Percentiles rank a stretch among this genome's conserved stretches.
Conservation (phyloP, 2,888 invertebrate genomes). For the Cephus nigrinus region DNA sequence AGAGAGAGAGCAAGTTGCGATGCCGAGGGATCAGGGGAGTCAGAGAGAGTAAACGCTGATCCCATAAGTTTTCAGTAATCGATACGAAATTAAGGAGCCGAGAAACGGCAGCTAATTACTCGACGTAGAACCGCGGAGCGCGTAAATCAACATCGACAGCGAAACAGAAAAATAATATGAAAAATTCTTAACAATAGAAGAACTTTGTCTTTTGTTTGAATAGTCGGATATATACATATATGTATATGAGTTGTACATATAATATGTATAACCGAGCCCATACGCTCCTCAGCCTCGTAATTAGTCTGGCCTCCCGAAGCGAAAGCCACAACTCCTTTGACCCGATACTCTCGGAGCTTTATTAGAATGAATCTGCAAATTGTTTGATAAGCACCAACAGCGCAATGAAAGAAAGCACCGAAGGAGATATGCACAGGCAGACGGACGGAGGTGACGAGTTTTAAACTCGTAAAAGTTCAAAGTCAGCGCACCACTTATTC, state of each 20-base stretch:
- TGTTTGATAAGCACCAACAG: constrained; percentile 30
- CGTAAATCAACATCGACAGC: too few species aligned
- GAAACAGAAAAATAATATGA: too few species aligned
- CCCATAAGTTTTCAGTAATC: constrained; percentile 25
- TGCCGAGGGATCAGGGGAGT: constrained; percentile 16
- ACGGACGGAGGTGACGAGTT: neutral
- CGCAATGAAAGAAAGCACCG: neutral
- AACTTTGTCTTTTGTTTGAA: too few species aligned
- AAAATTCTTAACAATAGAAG: too few species aligned
- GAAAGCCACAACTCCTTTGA: neutral
- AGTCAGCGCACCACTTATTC: constrained; percentile 27
- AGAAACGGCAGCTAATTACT: constrained; percentile 12
- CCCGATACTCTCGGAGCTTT: constrained; percentile 9
- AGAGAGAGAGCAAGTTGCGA: neutral
- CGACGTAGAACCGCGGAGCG: neutral
- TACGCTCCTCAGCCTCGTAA: too few species aligned
- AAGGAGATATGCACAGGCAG: neutral
- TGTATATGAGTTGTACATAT: too few species aligned
- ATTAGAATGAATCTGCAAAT: constrained; percentile 31
- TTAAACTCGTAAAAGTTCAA: constrained; percentile 32
- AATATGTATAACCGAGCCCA: too few species aligned
- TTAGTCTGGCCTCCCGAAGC: neutral
- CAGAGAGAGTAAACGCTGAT: constrained; percentile 3
- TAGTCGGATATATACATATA: too few species aligned
- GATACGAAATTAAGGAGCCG: constrained; percentile 37